phyloP scores from a whole-genome alignment of 2,797 vertebrate species.

The Darevskia nairensis region DNA sequence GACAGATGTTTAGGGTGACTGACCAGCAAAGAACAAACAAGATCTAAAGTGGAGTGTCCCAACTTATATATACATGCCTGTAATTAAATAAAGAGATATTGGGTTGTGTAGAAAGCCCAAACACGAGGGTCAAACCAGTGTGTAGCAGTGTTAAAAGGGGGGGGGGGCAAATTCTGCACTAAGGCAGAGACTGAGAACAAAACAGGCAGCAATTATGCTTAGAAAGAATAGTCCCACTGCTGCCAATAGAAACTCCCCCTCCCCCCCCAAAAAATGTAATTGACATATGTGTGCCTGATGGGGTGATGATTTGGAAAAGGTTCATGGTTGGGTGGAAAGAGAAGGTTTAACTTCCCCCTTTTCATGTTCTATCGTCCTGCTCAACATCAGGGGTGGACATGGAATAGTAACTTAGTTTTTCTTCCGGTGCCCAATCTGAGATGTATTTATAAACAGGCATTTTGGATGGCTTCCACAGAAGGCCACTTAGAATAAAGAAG shows the following conservation, averaged over 20 bases:
- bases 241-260: too few species aligned
- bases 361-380: too few species aligned
- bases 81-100: too few species aligned
- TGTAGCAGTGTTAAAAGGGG: not conserved
- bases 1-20: not conserved
- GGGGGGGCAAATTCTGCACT: not conserved
- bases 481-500: not conserved
- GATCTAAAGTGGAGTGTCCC: not conserved
- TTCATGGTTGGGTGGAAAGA: too few species aligned
- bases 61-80: not conserved
- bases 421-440: too few species aligned
- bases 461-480: not conserved
- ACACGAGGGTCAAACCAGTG: not conserved
- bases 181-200: not conserved
- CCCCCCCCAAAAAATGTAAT: too few species aligned
- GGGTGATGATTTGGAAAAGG: too few species aligned
- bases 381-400: too few species aligned
- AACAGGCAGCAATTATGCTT: not conserved
- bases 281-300: too few species aligned
- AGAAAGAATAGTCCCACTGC: too few species aligned
- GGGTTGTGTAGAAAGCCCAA: not conserved
- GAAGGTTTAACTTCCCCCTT: too few species aligned
- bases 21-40: not conserved
- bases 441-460: conserved; percentile 17
- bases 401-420: too few species aligned